phyloP scores from a whole-genome alignment of 1,140 invertebrate genomes.

The Drosophila sucinea region DNA sequence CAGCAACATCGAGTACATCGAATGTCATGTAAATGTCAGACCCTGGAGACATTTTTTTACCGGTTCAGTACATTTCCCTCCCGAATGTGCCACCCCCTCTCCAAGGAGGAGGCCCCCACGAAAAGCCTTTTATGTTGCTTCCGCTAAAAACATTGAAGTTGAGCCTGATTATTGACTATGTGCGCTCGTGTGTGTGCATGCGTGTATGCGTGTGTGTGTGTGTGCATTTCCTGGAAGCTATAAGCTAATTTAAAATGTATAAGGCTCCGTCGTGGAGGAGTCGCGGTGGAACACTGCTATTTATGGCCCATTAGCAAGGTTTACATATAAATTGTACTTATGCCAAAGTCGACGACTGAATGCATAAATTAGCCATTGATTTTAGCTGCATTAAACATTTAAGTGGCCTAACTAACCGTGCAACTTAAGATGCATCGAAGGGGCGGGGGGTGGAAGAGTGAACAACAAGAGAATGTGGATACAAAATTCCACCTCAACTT shows the following conservation, averaged over 20 bases:
- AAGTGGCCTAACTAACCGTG: conserved; percentile 22
- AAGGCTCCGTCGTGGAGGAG: conserved; percentile 31
- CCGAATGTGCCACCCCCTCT: conserved; percentile 16
- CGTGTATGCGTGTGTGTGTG: conserved; percentile 5
- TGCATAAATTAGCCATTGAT: conserved; percentile 66
- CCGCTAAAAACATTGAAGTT: conserved; percentile 28
- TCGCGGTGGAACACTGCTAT: conserved; percentile 24
- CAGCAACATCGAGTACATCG: background rate
- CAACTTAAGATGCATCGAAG: conserved; percentile 1
- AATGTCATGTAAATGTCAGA: conserved; percentile 15
- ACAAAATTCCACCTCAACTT: conserved; percentile 30
- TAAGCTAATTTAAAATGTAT: conserved; percentile 69
- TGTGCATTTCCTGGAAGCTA: conserved; percentile 41
- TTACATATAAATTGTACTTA: conserved; percentile 28
- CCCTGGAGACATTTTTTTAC: conserved; percentile 25
- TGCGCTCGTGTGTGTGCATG: conserved; percentile 15
- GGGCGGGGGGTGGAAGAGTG: background rate
- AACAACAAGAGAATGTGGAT: background rate
- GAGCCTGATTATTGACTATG: conserved; percentile 54
- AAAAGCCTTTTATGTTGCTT: conserved; percentile 18
- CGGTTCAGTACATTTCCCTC: background rate
- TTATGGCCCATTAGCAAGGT: conserved; percentile 61
- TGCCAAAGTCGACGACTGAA: conserved; percentile 43
- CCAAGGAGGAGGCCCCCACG: conserved; percentile 14
- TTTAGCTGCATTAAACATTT: conserved; percentile 62